Evolutionary conservation across 2,113 vertebrate genomes (phyloP), one percentile per base, ranked within the genome.

Genomic region (Leptodactylus fuscus): DNA sequence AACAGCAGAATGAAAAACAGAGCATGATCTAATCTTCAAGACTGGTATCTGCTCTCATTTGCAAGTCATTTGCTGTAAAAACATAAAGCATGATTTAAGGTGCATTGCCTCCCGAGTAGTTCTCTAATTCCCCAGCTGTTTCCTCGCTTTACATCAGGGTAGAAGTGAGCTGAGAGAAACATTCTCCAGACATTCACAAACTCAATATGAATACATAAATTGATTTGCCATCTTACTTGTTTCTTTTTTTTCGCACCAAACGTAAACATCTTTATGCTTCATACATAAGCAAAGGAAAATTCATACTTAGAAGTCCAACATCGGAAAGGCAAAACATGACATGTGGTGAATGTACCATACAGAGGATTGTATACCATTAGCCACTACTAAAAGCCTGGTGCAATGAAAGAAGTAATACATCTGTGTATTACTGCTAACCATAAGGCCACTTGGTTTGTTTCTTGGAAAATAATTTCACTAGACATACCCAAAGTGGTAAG

Each of bases 301-400:
- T 85, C 32, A 38, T 79, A 87, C 77, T 67, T 89, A 89, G 89
- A 87, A 69, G 75, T 88, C 51, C 36, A 88, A 88, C 83, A 87
- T 88, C 87, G 87, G 16, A 7, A 6, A n/a, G 70, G n/a, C 2
- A 12, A 74, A 46, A 44, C 5, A 22, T 0, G 67, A 22, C 5
- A 1, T 5, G 46, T 16, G 20, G 36, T 29, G 12, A 75, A 29
- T 29, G n/a, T 13, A 44, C 16, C n/a, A n/a, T n/a, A n/a, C n/a
- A n/a, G n/a, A n/a, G n/a, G n/a, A n/a, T n/a, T n/a, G n/a, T n/a
- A n/a, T n/a, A n/a, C n/a, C n/a, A n/a, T n/a, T n/a, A n/a, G n/a
- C n/a, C n/a, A n/a, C n/a, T n/a, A n/a, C n/a, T n/a, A n/a, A n/a
- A n/a, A n/a, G n/a, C n/a, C n/a, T n/a, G n/a, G n/a, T n/a, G n/a